These are phyloP conservation scores for Euura saliciscinereae DNA, from an alignment of 1,140 invertebrate genomes.

Conservation along the genomic window DNA sequence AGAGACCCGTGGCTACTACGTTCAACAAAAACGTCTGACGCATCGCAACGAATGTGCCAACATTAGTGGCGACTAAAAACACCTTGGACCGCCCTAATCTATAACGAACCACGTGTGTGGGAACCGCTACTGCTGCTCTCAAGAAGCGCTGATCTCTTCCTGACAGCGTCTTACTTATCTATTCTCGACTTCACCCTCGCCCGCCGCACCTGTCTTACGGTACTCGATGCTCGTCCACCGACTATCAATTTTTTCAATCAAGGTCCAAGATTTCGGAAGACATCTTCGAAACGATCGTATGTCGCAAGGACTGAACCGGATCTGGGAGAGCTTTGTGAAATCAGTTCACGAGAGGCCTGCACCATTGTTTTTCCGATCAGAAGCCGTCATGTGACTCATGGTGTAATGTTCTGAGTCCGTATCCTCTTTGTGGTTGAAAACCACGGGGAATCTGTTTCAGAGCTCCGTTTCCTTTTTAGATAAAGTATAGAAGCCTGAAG, in stretches of 20 bases:
- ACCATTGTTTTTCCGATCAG: too few species aligned
- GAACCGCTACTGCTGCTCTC: not conserved
- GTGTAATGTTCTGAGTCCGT: too few species aligned
- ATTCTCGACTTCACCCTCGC: not conserved
- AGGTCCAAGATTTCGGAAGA: too few species aligned
- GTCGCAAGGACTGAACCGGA: too few species aligned
- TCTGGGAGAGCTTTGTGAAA: too few species aligned
- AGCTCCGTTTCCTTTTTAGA: not conserved
- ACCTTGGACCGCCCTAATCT: not conserved
- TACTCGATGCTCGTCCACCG: too few species aligned
- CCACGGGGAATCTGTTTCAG: too few species aligned
- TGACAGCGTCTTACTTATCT: not conserved
- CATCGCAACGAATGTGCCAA: not conserved
- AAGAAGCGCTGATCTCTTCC: not conserved
- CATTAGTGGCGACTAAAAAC: not conserved
- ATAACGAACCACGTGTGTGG: slow-evolving; percentile 2
- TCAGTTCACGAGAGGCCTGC: too few species aligned
- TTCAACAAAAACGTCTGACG: not conserved
- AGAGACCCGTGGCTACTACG: not conserved
- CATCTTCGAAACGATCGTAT: too few species aligned
- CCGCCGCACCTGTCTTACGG: not conserved
- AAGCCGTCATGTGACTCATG: too few species aligned
- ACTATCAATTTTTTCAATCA: too few species aligned
- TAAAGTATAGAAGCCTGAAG: not conserved
- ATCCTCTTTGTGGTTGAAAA: too few species aligned